Evolutionary conservation across 1,140 invertebrate species (phyloP), one percentile per base, ranked within the genome.

Genomic region (Tenebrio molitor): DNA sequence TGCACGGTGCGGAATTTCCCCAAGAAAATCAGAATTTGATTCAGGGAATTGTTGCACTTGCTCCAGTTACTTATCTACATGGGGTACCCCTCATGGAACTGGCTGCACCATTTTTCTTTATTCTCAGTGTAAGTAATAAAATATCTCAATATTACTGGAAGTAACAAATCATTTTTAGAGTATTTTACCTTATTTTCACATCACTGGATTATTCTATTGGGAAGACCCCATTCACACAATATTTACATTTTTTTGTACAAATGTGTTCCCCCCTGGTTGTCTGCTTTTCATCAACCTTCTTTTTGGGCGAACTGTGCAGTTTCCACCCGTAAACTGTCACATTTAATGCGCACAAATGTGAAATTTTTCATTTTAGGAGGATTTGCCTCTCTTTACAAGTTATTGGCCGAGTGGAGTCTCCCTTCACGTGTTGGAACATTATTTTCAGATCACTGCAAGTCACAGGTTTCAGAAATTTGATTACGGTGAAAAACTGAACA

Each of bases 391-490:
- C 7, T 50, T 21, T 19, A 21, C 3, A 16, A 21, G 44, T 50
- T 50, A 50, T 21, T 50, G 44, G 44, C 44, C 44, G 2, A 21
- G 44, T 65, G 62, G 62, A 14, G 0, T 16, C 33, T 73, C 71
- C 14, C 2, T 63, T 23, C 34, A 46, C 23, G 39, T 16, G 10
- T 1, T 68, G 0, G 29, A 15, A 21, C 71, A 73, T 14, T 73
- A 23, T 15, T 10, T 14, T 3, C 71, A 73, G 62, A 21, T 73
- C 12, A 16, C 25, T n/a, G n/a, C 4, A 29, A 79, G 34, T 85
- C 79, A 89, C n/a, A 84, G 76, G 70, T 91, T 91, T 72, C 83
- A 86, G 71, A 84, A 85, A 25, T 92, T 87, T 69, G 90, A 93
- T 77, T 91, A 89, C 74, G 91, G 90, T 0, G 4, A 10, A 0